A percentile compares a stretch with the other conserved stretches of the same genome.
phyloP scores from a whole-genome alignment of 2,113 vertebrate species.

The Rhinogobius similis region DNA sequence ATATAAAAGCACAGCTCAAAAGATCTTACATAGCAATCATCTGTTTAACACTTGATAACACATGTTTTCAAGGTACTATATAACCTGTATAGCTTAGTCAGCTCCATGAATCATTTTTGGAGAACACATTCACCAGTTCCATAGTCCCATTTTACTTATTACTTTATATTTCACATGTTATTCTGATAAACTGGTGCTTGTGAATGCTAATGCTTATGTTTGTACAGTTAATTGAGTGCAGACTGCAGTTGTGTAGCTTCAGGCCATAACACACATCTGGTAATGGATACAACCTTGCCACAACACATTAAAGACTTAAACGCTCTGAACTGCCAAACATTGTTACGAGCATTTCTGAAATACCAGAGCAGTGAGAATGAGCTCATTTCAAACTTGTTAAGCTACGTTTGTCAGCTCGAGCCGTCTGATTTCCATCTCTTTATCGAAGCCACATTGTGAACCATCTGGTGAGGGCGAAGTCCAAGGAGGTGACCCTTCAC shows the following conservation, averaged over 20 bases:
- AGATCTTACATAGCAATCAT: neutral
- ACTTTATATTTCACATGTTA: neutral
- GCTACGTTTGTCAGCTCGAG: neutral
- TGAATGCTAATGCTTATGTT: neutral
- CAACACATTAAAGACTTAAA: neutral
- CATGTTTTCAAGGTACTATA: no score
- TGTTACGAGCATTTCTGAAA: neutral
- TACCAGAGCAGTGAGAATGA: neutral
- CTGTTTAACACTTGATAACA: neutral
- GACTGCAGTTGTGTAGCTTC: neutral
- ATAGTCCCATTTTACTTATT: neutral
- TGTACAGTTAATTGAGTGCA: neutral
- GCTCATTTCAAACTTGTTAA: conserved; percentile 2
- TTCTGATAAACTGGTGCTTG: neutral
- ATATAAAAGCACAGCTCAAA: neutral
- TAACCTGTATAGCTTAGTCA: no score
- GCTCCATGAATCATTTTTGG: no score
- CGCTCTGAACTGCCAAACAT: neutral
- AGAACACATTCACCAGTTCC: no score
- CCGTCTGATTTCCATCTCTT: conserved; percentile 1
- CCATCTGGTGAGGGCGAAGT: conserved; percentile 93
- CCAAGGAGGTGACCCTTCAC: conserved; percentile 95
- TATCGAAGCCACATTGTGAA: conserved; percentile 92
- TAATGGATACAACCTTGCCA: neutral
- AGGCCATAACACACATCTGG: conserved; percentile 5